These are phyloP conservation scores for Deilephila porcellus DNA, from an alignment of 2,888 invertebrate genomes.

Conservation along the genomic window DNA sequence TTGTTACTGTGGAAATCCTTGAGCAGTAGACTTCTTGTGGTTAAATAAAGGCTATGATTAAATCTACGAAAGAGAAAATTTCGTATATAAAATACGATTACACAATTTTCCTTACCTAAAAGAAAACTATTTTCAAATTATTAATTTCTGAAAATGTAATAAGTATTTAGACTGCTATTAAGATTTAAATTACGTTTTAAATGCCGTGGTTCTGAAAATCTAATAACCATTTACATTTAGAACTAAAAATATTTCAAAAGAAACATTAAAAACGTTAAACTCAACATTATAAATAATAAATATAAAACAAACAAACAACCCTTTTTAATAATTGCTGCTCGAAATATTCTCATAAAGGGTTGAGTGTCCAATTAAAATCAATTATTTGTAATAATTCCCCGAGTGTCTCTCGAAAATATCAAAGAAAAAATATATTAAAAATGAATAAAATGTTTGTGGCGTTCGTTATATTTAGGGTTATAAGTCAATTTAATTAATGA, in stretches of 20 bases:
- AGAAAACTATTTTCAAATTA: too few species aligned
- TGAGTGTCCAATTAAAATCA: conserved; percentile 53
- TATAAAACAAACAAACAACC: neutral
- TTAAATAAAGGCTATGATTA: too few species aligned
- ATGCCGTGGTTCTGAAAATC: too few species aligned
- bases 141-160: too few species aligned
- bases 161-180: too few species aligned
- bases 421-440: neutral
- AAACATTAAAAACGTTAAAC: neutral
- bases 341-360: conserved; percentile 45
- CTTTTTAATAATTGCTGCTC: conserved; percentile 25
- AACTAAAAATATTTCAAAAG: neutral
- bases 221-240: too few species aligned
- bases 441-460: neutral
- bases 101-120: too few species aligned
- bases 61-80: too few species aligned
- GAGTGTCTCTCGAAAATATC: conserved; percentile 13
- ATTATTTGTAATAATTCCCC: conserved; percentile 43
- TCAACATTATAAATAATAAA: neutral
- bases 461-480: neutral
- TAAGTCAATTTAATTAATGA: neutral
- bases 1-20: too few species aligned
- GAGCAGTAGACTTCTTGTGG: too few species aligned
- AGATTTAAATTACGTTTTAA: too few species aligned
- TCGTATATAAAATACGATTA: too few species aligned